phyloP scores from a whole-genome alignment of 2,113 vertebrate species.

The Lathamus discolor region DNA sequence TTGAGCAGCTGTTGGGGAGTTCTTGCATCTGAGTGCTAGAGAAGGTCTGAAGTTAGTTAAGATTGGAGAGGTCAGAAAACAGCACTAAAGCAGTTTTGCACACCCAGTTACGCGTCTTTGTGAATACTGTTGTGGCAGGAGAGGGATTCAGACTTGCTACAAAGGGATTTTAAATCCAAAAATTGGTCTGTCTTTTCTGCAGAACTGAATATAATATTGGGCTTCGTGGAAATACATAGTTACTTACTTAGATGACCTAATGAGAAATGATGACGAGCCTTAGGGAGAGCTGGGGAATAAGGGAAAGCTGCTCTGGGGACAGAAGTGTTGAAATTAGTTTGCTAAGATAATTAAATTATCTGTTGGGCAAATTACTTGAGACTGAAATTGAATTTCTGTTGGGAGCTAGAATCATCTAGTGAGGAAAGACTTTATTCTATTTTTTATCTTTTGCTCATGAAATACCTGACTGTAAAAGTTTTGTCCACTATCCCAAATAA shows the following conservation, averaged over 20 bases:
- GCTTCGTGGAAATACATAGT: not conserved
- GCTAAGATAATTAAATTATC: slow-evolving; percentile 50
- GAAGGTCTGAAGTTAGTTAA: not conserved
- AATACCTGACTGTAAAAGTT: not conserved
- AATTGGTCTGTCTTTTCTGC: not conserved
- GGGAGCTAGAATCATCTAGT: not conserved
- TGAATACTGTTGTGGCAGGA: not conserved
- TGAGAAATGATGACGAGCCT: not conserved
- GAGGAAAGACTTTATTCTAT: slow-evolving; percentile 6
- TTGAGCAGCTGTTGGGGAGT: not conserved
- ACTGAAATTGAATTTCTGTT: slow-evolving; percentile 40
- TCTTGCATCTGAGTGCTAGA: not conserved
- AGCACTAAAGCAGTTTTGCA: not conserved
- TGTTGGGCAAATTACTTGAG: slow-evolving; percentile 39
- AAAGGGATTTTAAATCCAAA: not conserved
- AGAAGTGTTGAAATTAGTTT: slow-evolving; percentile 8
- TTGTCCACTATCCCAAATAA: not conserved
- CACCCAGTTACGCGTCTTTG: not conserved
- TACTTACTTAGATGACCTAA: slow-evolving; percentile 7
- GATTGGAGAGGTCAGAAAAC: not conserved
- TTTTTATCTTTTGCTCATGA: slow-evolving; percentile 4
- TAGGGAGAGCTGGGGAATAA: not conserved
- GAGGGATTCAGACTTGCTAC: not conserved
- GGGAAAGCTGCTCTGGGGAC: slow-evolving; percentile 17
- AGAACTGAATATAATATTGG: not conserved